Conservation (phyloP, 2,888 invertebrate genomes). For the Mechanitis messenoides region DNA sequence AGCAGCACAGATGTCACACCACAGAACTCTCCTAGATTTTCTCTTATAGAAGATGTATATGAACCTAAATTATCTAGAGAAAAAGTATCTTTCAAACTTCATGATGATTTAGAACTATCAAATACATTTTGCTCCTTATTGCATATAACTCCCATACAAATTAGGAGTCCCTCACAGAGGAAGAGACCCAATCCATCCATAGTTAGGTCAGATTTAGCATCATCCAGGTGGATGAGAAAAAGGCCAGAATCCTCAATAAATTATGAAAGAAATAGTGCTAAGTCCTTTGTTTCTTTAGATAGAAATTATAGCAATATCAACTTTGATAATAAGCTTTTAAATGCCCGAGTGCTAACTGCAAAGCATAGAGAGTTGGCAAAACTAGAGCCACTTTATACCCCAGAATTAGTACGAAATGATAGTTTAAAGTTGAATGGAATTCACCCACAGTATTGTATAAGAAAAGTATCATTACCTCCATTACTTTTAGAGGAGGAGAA, state of each 20-base stretch:
- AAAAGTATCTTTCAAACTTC: constrained; percentile 39
- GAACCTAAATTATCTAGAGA: constrained; percentile 45
- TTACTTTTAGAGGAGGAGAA: constrained; percentile 64
- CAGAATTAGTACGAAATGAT: constrained; percentile 52
- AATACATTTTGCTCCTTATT: constrained; percentile 63
- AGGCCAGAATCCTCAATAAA: constrained; percentile 64
- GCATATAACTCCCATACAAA: constrained; percentile 67
- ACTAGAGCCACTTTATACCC: constrained; percentile 58
- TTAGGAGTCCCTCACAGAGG: constrained; percentile 54
- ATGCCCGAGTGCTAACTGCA: constrained; percentile 58
- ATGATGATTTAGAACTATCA: constrained; percentile 49
- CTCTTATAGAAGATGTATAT: constrained; percentile 41
- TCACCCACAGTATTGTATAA: constrained; percentile 46
- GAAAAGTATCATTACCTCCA: constrained; percentile 69
- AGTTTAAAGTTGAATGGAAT: constrained; percentile 40
- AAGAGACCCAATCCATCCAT: constrained; percentile 60
- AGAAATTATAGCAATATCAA: constrained; percentile 51
- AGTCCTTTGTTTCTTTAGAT: constrained; percentile 66
- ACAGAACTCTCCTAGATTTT: constrained; percentile 61
- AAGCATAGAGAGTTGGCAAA: constrained; percentile 56
- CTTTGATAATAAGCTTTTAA: constrained; percentile 47
- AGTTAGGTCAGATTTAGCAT: constrained; percentile 65
- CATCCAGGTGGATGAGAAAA: constrained; percentile 68
- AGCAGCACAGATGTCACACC: constrained; percentile 69
- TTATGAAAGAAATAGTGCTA: constrained; percentile 68